These are phyloP conservation scores for Keiferia lycopersicella DNA, from an alignment of 2,888 invertebrate genomes.

Conservation along the genomic window DNA sequence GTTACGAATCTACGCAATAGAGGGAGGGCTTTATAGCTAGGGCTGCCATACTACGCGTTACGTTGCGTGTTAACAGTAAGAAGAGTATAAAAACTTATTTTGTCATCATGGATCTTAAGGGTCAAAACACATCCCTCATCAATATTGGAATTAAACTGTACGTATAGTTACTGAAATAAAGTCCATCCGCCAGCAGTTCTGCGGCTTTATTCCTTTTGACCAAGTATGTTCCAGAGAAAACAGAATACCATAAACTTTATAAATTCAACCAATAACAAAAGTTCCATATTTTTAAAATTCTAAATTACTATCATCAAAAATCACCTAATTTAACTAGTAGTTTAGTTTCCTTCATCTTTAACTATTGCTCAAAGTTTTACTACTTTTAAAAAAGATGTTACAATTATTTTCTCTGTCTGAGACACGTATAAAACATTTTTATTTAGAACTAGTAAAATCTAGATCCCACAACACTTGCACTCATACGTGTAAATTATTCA, in stretches of 20 bases:
- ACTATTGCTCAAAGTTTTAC: no score
- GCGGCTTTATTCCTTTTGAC: background rate
- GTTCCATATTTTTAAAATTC: no score
- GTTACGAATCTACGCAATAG: background rate
- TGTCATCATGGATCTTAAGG: conserved; percentile 48
- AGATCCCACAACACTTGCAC: conserved; percentile 2
- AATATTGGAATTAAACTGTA: no score
- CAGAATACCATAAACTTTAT: no score
- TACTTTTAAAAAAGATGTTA: no score
- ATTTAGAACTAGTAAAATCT: background rate
- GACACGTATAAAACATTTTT: background rate
- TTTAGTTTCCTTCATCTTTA: no score
- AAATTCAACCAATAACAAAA: no score
- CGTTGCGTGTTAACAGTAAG: background rate
- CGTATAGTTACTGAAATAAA: no score
- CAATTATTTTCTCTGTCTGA: background rate
- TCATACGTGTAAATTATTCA: background rate
- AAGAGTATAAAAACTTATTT: conserved; percentile 41
- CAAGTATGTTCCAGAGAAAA: background rate
- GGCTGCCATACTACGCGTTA: background rate
- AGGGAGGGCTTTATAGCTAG: background rate
- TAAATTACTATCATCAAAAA: no score
- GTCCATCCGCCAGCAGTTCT: no score
- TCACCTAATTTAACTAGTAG: no score
- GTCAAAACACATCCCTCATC: no score